These are phyloP conservation scores for Anoplopoma fimbria DNA, from an alignment of 2,113 vertebrate genomes.

Conservation along the genomic window DNA sequence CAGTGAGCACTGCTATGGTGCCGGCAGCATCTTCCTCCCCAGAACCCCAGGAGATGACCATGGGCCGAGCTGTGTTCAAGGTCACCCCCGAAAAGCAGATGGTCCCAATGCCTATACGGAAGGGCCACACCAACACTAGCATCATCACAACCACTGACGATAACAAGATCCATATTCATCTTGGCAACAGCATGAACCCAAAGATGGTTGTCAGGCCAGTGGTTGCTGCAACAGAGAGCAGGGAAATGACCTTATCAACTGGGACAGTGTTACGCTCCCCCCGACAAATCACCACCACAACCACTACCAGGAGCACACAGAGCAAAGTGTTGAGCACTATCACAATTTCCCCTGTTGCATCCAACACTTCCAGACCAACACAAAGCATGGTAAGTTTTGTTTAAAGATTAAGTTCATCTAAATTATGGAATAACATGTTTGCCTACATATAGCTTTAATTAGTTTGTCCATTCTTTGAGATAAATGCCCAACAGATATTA, in stretches of 20 bases:
- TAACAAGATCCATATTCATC: constrained; percentile 97
- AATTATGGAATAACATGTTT: neutral
- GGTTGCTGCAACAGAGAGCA: constrained; percentile 84
- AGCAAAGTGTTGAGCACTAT: constrained; percentile 96
- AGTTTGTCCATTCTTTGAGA: neutral
- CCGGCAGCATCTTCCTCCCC: constrained; percentile 85
- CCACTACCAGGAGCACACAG: constrained; percentile 78
- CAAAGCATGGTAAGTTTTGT: constrained; percentile 88
- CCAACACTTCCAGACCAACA: constrained; percentile 87
- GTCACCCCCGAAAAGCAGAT: constrained; percentile 97
- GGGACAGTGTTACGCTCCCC: constrained; percentile 94
- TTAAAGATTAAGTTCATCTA: neutral
- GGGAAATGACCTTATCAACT: constrained; percentile 87
- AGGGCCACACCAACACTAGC: constrained; percentile 89
- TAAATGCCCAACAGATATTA: neutral
- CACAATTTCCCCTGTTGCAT: constrained; percentile 92
- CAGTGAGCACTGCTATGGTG: constrained; percentile 88
- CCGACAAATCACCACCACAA: constrained; percentile 87
- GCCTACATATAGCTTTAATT: neutral
- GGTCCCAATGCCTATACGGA: constrained; percentile 87
- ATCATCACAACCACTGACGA: constrained; percentile 94
- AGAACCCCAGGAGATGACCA: constrained; percentile 90
- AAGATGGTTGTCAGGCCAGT: constrained; percentile 90
- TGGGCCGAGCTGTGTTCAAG: constrained; percentile 95
- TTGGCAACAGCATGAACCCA: constrained; percentile 84